Evolutionary conservation across 1,140 invertebrate genomes (phyloP).

Genomic region (Hylyphantes graminicola): DNA sequence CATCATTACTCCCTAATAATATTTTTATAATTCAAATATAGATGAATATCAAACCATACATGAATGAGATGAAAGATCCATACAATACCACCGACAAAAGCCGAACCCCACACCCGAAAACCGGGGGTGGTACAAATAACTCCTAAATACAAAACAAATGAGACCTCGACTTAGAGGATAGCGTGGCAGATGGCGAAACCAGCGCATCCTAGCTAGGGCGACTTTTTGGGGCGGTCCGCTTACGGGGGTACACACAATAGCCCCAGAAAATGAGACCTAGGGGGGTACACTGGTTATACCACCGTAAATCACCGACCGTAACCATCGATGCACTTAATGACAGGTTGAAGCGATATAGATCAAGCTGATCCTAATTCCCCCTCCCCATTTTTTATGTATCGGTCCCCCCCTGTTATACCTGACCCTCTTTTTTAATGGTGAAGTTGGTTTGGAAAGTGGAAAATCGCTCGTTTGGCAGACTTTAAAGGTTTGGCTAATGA

Average conservation of each 20-base stretch:
- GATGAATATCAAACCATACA: too few relatives aligned
- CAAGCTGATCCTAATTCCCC: neutral
- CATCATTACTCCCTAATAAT: too few relatives aligned
- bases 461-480: too few relatives aligned
- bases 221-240: constrained; percentile 9
- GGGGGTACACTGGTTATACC: constrained; percentile 23
- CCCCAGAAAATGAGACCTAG: neutral
- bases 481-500: too few relatives aligned
- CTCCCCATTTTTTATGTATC: neutral
- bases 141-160: neutral
- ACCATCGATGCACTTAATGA: constrained; percentile 57
- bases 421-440: too few relatives aligned
- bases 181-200: constrained; percentile 50
- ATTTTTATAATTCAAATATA: too few relatives aligned
- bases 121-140: neutral
- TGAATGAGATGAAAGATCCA: too few relatives aligned
- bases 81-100: too few relatives aligned
- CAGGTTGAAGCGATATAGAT: constrained; percentile 57
- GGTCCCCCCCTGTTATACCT: neutral
- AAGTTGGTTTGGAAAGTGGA: too few relatives aligned
- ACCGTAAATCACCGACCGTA: constrained; percentile 50
- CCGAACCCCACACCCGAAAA: too few relatives aligned
- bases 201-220: constrained; percentile 36
- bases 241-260: constrained; percentile 10
- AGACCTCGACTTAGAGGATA: neutral